Evolutionary conservation across 2,113 vertebrate species (phyloP).

Genomic region (Ophthalmolycus amberensis): DNA sequence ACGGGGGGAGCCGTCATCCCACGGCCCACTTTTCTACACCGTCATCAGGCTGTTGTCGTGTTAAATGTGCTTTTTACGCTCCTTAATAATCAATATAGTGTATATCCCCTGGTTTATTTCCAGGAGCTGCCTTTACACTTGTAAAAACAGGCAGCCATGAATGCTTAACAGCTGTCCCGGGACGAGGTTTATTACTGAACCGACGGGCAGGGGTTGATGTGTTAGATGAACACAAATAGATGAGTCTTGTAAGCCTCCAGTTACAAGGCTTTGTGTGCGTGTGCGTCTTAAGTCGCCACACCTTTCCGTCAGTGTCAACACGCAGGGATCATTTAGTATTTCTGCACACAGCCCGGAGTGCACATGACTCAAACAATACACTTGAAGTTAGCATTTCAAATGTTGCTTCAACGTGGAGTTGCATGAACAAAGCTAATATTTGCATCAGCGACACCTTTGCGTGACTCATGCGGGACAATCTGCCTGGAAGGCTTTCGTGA

Average conservation of each 20-base stretch:
- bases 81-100: slow-evolving; percentile 52
- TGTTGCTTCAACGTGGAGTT: background rate
- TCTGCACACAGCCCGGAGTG: slow-evolving; percentile 12
- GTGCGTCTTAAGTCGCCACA: background rate
- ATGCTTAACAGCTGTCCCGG: slow-evolving; percentile 44
- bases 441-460: slow-evolving; percentile 5
- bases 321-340: background rate
- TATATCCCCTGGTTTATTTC: slow-evolving; percentile 44
- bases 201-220: slow-evolving; percentile 7
- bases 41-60: background rate
- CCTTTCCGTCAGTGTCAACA: slow-evolving; percentile 6
- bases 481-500: background rate
- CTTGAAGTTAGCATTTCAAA: slow-evolving; percentile 13
- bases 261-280: slow-evolving; percentile 9
- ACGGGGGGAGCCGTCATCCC: slow-evolving; percentile 1
- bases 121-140: slow-evolving; percentile 27
- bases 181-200: slow-evolving; percentile 26
- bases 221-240: slow-evolving; percentile 28
- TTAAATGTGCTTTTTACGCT: slow-evolving; percentile 6
- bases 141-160: slow-evolving; percentile 44
- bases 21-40: background rate
- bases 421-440: background rate
- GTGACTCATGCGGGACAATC: slow-evolving; percentile 4
- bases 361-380: background rate
- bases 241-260: background rate